Percentiles rank a stretch among this genome's conserved stretches.
Evolutionary conservation across 1,140 invertebrate species (phyloP).

Genomic region (Bombus turneri): DNA sequence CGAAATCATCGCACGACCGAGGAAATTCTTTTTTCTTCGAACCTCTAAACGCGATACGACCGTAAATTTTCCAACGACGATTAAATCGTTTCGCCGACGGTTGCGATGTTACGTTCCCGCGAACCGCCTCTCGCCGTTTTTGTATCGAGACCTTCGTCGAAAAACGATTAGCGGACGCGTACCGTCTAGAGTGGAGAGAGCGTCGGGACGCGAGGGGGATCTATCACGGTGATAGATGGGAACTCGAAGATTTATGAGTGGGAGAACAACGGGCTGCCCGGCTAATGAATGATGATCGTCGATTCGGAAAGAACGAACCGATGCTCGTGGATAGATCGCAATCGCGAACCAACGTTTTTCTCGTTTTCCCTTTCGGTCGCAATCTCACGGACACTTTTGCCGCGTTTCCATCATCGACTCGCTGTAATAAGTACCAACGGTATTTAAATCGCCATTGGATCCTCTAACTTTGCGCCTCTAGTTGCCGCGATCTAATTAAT

Average conservation of each 20-base stretch:
- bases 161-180: conserved; percentile 23
- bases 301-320: conserved; percentile 10
- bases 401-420: not conserved
- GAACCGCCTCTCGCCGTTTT: not conserved
- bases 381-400: not conserved
- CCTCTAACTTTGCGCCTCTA: not conserved
- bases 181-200: too few relatives aligned
- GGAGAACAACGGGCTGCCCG: conserved; percentile 22
- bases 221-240: conserved; percentile 29
- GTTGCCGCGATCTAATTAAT: conserved; percentile 9
- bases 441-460: not conserved
- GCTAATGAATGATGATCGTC: conserved; percentile 40
- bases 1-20: too few relatives aligned
- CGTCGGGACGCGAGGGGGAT: too few relatives aligned
- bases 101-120: not conserved
- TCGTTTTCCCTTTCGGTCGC: not conserved
- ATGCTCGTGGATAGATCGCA: not conserved
- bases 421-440: too few relatives aligned
- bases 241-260: conserved; percentile 34
- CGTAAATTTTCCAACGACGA: not conserved
- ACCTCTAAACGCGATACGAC: not conserved
- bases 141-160: conserved; percentile 17
- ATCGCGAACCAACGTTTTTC: not conserved
- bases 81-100: not conserved
- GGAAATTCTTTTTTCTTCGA: not conserved